Percentiles rank a stretch among this genome's conserved stretches.
These are phyloP conservation scores for Acanthornis magna DNA, from an alignment of 2,797 vertebrate genomes.

Conservation along the genomic window DNA sequence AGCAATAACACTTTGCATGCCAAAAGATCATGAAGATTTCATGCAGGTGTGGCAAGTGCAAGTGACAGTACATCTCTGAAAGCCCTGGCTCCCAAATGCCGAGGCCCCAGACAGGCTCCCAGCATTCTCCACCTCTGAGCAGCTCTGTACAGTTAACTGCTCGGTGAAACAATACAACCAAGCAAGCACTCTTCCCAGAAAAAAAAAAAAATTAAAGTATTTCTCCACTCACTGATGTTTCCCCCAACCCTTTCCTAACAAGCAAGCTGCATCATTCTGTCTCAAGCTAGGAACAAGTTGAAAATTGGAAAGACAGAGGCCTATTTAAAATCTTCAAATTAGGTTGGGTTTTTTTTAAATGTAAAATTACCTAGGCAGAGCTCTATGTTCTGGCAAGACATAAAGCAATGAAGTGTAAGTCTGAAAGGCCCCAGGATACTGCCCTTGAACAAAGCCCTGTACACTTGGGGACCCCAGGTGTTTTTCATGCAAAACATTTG, in stretches of 20 bases:
- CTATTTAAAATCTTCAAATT: background rate
- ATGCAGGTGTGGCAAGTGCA: background rate
- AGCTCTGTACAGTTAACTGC: background rate
- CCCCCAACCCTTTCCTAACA: background rate
- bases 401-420: background rate
- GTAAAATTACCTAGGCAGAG: background rate
- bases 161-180: background rate
- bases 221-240: background rate
- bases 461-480: background rate
- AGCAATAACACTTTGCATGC: background rate
- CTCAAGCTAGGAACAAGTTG: rapidly evolving
- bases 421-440: background rate
- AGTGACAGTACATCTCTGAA: background rate
- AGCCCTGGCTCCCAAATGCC: background rate
- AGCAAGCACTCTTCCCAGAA: background rate
- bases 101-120: background rate
- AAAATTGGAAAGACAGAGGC: background rate
- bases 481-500: background rate
- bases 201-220: background rate
- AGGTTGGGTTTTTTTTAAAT: background rate
- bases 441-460: background rate
- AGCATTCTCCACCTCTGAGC: background rate
- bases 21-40: background rate
- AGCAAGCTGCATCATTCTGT: background rate
- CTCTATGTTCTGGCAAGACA: background rate